These are phyloP conservation scores for Lepus townsendii DNA, from an alignment of 2,797 vertebrate species.

Conservation along the genomic window DNA sequence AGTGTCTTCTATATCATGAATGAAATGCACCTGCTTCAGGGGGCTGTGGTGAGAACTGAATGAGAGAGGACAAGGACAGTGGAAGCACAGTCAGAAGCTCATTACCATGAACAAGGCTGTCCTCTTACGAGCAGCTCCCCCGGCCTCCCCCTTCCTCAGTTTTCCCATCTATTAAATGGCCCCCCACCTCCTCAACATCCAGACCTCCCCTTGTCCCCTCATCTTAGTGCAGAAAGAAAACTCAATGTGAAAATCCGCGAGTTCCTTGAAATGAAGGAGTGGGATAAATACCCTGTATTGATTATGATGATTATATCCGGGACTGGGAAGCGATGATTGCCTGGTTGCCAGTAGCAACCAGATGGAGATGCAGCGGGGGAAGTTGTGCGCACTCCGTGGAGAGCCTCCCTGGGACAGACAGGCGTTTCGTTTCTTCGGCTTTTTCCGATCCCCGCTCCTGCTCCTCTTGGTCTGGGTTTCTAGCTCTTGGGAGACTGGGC, in stretches of 20 bases:
- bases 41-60: background rate
- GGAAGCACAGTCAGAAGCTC: background rate
- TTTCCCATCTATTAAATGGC: conserved; percentile 38
- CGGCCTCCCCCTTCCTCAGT: background rate
- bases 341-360: conserved; percentile 83
- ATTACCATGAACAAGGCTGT: background rate
- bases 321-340: conserved; percentile 81
- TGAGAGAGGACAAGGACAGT: background rate
- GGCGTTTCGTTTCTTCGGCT: conserved; percentile 8
- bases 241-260: conserved; percentile 63
- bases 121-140: background rate
- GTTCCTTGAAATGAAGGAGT: conserved; percentile 74
- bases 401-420: conserved; percentile 62
- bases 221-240: conserved; percentile 48
- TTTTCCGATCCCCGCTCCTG: background rate
- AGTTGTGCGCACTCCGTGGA: background rate
- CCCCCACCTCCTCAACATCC: background rate
- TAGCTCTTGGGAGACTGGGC: background rate
- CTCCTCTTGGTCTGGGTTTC: background rate
- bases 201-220: background rate
- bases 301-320: conserved; percentile 84
- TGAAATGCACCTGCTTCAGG: background rate
- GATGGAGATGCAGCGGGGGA: conserved; percentile 63
- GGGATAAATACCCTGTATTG: conserved; percentile 83
- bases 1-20: background rate